A percentile compares a stretch with the other conserved stretches of the same genome.
Evolutionary conservation across 2,888 invertebrate genomes (phyloP).

Genomic region (Limnephilus rhombicus): DNA sequence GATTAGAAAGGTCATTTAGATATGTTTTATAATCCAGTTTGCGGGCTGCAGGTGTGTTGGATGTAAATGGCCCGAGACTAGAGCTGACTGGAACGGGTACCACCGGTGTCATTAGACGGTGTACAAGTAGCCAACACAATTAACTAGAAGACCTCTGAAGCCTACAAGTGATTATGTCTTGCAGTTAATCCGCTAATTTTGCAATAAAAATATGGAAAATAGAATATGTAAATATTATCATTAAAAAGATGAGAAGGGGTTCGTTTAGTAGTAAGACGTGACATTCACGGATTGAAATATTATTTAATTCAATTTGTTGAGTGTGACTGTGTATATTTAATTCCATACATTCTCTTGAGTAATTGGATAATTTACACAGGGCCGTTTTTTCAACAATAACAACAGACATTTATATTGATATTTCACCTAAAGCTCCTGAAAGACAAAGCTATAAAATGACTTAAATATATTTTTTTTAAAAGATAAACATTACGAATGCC

Average conservation of each 20-base stretch:
- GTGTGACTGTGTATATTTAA: neutral
- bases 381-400: neutral
- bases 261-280: too few species aligned
- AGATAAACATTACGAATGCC: too few species aligned
- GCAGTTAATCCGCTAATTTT: neutral
- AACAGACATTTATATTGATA: too few species aligned
- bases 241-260: too few species aligned
- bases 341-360: neutral
- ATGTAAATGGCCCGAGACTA: slow-evolving; percentile 47
- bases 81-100: slow-evolving; percentile 43
- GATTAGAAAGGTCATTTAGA: slow-evolving; percentile 65
- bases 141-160: neutral
- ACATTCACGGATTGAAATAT: neutral
- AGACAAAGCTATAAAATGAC: too few species aligned
- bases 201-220: neutral
- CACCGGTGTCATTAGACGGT: slow-evolving; percentile 19
- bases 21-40: slow-evolving; percentile 63
- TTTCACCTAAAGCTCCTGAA: too few species aligned
- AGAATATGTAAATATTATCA: too few species aligned
- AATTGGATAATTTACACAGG: neutral
- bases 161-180: neutral
- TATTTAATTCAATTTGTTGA: neutral
- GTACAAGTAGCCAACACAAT: neutral
- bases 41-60: slow-evolving; percentile 64
- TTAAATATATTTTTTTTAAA: too few species aligned